Conservation (phyloP, 30 jellyfish, hydroid and myxozoan genomes). For the Hydra vulgaris region DNA sequence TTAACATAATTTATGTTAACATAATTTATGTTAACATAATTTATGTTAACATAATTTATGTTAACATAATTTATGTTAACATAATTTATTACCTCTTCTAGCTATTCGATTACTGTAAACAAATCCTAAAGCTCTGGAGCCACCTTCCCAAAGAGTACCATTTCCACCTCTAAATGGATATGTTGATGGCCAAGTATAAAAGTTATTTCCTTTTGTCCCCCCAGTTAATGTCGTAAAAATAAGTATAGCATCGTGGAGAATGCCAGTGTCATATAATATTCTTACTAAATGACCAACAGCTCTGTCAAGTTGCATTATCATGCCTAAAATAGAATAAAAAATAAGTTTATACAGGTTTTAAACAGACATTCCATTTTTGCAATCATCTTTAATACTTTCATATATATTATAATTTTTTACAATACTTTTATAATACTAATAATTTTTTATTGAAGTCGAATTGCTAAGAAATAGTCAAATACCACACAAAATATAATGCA, state of each 20-base stretch:
- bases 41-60: too few species aligned
- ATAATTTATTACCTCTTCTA: constrained; percentile 47
- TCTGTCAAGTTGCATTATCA: constrained; percentile 93
- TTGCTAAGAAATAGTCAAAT: too few species aligned
- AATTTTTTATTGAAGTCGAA: too few species aligned
- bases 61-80: too few species aligned
- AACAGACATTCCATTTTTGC: not conserved
- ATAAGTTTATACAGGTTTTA: not conserved
- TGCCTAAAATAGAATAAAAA: constrained; percentile 31
- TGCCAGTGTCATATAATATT: constrained; percentile 80
- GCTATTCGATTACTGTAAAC: constrained; percentile 87
- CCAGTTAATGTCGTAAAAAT: constrained; percentile 92
- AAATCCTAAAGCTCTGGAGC: constrained; percentile 88
- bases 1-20: too few species aligned
- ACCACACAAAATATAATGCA: too few species aligned
- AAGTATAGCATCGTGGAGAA: constrained; percentile 82
- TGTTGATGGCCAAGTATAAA: constrained; percentile 91
- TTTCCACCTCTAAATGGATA: constrained; percentile 92
- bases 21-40: too few species aligned
- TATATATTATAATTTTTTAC: too few species aligned
- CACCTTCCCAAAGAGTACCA: constrained; percentile 99
- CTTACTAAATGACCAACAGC: constrained; percentile 93
- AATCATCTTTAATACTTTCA: too few species aligned
- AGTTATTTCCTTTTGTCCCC: constrained; percentile 63
- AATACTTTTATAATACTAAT: too few species aligned